Conservation (phyloP, 2,113 vertebrate genomes). For the Amblyornis subalaris region DNA sequence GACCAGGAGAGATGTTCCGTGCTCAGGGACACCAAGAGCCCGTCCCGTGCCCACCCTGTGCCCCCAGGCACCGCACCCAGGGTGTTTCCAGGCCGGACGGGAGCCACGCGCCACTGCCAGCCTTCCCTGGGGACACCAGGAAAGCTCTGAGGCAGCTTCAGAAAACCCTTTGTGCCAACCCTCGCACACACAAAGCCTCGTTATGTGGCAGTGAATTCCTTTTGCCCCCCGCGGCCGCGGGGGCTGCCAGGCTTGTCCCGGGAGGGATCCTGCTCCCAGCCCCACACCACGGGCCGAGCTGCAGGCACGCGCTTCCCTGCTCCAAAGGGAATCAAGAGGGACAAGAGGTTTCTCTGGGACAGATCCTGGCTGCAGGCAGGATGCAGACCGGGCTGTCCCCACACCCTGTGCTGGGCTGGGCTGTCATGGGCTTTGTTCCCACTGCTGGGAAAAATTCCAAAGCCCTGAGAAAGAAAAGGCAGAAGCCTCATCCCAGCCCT, state of each 20-base stretch:
- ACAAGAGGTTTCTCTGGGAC: neutral
- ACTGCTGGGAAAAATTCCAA: neutral
- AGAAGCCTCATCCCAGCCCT: neutral
- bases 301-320: neutral
- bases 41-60: neutral
- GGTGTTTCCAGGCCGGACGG: neutral
- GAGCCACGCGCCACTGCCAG: neutral
- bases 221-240: accelerated
- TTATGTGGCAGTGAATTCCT: neutral
- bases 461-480: neutral
- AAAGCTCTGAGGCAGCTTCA: neutral
- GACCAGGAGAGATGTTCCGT: neutral
- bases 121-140: neutral
- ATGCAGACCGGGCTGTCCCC: neutral
- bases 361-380: neutral
- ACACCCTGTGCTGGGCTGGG: neutral
- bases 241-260: neutral
- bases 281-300: neutral
- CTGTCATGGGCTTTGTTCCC: neutral
- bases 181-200: neutral
- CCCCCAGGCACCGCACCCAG: accelerated
- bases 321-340: neutral
- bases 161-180: neutral
- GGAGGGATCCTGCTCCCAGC: neutral
- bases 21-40: neutral